phyloP scores from a whole-genome alignment of 2,888 invertebrate genomes.

The Cryptus viduatorius region DNA sequence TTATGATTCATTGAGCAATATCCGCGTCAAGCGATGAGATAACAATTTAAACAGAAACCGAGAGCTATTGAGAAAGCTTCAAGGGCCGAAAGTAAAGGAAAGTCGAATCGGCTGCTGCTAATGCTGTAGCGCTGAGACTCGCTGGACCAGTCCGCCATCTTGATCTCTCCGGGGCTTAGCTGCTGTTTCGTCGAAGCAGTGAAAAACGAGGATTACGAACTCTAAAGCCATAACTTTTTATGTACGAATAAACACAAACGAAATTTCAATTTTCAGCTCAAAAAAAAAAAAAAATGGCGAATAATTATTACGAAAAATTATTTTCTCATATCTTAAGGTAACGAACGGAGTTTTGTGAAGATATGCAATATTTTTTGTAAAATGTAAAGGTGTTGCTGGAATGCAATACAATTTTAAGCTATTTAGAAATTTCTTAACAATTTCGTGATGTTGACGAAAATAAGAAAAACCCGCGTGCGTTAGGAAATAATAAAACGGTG shows the following conservation, averaged over 20 bases:
- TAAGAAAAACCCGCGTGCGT: not conserved
- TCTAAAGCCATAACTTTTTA: constrained; percentile 38
- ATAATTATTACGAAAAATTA: not conserved
- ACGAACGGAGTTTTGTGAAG: too few relatives aligned
- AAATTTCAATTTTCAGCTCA: not conserved
- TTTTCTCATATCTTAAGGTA: not conserved
- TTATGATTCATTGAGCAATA: not conserved
- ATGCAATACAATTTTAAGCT: not conserved
- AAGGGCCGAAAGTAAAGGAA: constrained; percentile 68
- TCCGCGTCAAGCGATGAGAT: not conserved
- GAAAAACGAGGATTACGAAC: constrained; percentile 29
- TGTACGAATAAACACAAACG: constrained; percentile 4
- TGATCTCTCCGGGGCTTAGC: constrained; percentile 62
- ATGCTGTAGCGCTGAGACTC: constrained; percentile 62
- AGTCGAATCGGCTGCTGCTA: constrained; percentile 44
- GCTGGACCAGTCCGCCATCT: constrained; percentile 79
- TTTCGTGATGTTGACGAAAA: not conserved
- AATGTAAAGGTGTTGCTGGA: not conserved
- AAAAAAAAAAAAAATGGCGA: not conserved
- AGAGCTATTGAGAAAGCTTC: constrained; percentile 57
- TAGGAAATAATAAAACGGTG: not conserved
- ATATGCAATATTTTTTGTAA: not conserved
- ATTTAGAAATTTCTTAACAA: not conserved
- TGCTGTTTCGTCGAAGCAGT: constrained; percentile 36
- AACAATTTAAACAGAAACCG: constrained; percentile 17